Evolutionary conservation across 2,797 vertebrate species (phyloP).

Genomic region (Pangasius krempfi): DNA sequence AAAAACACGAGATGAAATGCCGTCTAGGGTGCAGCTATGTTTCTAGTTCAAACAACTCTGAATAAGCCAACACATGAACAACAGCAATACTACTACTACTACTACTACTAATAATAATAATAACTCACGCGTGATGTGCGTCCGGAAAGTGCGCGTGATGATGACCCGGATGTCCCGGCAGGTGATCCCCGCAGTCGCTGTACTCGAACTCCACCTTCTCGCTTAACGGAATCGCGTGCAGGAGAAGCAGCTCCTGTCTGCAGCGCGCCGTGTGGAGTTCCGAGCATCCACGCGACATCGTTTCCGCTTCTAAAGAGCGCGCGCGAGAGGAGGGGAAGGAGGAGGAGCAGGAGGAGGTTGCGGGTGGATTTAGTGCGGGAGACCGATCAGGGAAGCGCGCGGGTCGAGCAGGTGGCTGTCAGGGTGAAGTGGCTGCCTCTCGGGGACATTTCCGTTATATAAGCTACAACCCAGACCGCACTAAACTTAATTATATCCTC

Average conservation of each 20-base stretch:
- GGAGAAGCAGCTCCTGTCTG: slow-evolving; percentile 42
- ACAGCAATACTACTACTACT: not conserved
- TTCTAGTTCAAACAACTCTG: not conserved
- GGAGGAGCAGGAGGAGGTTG: not conserved
- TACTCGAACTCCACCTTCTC: slow-evolving; percentile 22
- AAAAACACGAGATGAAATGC: not conserved
- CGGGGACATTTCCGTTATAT: slow-evolving; percentile 8
- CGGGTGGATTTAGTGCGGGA: not conserved
- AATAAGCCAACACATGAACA: not conserved
- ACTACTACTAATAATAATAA: not conserved
- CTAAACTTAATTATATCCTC: not conserved
- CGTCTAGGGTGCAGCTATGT: not conserved
- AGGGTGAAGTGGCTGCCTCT: slow-evolving; percentile 4
- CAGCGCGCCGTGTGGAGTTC: slow-evolving; percentile 2
- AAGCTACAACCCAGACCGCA: not conserved
- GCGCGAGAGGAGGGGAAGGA: not conserved
- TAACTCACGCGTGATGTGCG: slow-evolving; percentile 4
- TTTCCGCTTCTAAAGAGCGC: slow-evolving; percentile 6
- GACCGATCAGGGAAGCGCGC: not conserved
- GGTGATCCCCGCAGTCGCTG: slow-evolving; percentile 17
- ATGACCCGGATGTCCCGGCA: slow-evolving; percentile 1
- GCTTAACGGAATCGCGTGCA: slow-evolving; percentile 42
- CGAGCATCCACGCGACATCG: not conserved
- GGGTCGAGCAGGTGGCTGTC: not conserved
- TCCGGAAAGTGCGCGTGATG: not conserved